A percentile compares a stretch with the other conserved stretches of the same genome.
Conservation (phyloP, 2,797 vertebrate species). For the Anabas testudineus region DNA sequence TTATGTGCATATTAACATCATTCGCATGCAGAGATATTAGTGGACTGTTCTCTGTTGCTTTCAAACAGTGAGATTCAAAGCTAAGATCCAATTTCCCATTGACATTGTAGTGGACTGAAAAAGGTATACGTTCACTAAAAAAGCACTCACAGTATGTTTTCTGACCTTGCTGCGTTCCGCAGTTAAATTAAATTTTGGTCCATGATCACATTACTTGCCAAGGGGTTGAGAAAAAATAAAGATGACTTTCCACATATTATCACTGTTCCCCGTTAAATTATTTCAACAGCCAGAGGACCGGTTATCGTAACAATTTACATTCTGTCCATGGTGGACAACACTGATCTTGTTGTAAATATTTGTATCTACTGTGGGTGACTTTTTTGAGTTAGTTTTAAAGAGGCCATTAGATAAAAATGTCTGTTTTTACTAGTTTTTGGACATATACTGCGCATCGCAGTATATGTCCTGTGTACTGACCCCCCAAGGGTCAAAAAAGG, state of each 20-base stretch:
- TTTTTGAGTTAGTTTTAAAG: neutral
- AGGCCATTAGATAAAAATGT: too few species aligned
- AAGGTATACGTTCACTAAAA: neutral
- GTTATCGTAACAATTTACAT: neutral
- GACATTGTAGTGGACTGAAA: neutral
- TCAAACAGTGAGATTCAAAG: neutral
- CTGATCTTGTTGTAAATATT: neutral
- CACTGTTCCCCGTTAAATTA: slow-evolving; percentile 10
- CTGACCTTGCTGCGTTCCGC: neutral
- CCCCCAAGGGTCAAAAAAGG: too few species aligned
- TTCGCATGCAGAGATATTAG: neutral
- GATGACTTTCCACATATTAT: slow-evolving; percentile 22
- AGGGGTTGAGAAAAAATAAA: slow-evolving; percentile 6
- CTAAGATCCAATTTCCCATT: neutral
- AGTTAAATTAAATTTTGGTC: slow-evolving; percentile 24
- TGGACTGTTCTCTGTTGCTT: neutral
- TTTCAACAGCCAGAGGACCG: neutral
- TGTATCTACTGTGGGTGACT: neutral
- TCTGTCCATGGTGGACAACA: neutral
- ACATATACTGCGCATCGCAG: too few species aligned
- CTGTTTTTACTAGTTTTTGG: too few species aligned
- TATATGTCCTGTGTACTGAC: too few species aligned
- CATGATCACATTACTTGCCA: slow-evolving; percentile 12
- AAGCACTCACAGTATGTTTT: slow-evolving; percentile 1
- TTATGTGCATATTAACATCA: neutral